A percentile compares a stretch with the other conserved stretches of the same genome.
Evolutionary conservation across 2,888 invertebrate genomes (phyloP).

Genomic region (Lacanobia oleracea): DNA sequence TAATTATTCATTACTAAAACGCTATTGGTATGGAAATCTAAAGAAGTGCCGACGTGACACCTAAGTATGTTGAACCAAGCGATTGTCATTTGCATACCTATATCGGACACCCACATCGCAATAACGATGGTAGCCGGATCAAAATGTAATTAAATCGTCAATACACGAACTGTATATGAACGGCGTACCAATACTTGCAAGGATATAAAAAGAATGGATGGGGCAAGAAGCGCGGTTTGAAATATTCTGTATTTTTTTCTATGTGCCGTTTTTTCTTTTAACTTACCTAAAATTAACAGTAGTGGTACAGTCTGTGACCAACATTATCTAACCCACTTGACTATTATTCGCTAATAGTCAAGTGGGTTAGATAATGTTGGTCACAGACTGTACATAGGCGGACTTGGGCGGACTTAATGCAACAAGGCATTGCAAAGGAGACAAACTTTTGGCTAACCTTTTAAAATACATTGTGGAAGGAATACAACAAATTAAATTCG

Average conservation of each 20-base stretch:
- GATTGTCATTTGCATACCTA: conserved; percentile 82
- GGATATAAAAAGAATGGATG: conserved; percentile 72
- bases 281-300: no score
- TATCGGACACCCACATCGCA: conserved; percentile 90
- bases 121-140: conserved; percentile 85
- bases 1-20: conserved; percentile 70
- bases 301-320: no score
- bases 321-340: no score
- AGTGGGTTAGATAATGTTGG: no score
- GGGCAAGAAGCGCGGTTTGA: conserved; percentile 29
- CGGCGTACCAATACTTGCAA: conserved; percentile 79
- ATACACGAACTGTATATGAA: conserved; percentile 88
- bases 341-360: no score
- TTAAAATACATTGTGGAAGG: no score
- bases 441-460: no score
- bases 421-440: no score
- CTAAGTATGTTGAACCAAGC: conserved; percentile 70
- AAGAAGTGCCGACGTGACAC: conserved; percentile 77
- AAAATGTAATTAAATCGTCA: conserved; percentile 89
- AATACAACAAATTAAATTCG: no score
- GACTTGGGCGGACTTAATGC: no score
- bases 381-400: no score
- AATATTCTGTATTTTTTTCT: neutral
- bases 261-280: no score
- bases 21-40: conserved; percentile 75